Percentiles rank a stretch among this genome's conserved stretches.
Conservation (phyloP, 2,113 vertebrate genomes). For the Rhadina sibilatrix region DNA sequence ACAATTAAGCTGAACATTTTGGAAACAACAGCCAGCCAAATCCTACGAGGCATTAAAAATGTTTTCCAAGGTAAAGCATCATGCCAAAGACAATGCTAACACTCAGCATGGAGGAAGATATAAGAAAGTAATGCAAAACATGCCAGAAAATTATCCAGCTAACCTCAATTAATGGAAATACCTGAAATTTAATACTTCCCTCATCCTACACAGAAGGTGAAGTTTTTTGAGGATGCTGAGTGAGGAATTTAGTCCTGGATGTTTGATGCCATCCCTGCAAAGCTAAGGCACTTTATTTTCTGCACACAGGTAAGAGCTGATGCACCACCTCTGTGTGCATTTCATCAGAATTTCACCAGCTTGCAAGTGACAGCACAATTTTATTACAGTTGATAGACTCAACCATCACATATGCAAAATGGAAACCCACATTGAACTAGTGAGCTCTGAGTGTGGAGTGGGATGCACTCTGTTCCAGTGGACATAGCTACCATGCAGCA, state of each 20-base stretch:
- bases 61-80: slow-evolving; percentile 25
- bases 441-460: slow-evolving; percentile 30
- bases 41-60: slow-evolving; percentile 33
- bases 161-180: slow-evolving; percentile 56
- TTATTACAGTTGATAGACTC: slow-evolving; percentile 6
- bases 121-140: slow-evolving; percentile 49
- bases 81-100: slow-evolving; percentile 54
- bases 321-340: slow-evolving; percentile 60
- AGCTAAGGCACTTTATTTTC: slow-evolving; percentile 67
- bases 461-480: slow-evolving; percentile 33
- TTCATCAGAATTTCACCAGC: slow-evolving; percentile 64
- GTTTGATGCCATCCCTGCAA: slow-evolving; percentile 40
- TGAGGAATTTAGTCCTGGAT: slow-evolving; percentile 31
- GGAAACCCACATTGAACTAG: slow-evolving; percentile 50
- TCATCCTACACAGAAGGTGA: slow-evolving; percentile 20
- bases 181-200: slow-evolving; percentile 22
- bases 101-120: slow-evolving; percentile 10
- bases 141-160: slow-evolving; percentile 53
- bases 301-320: slow-evolving; percentile 66
- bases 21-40: slow-evolving; percentile 49
- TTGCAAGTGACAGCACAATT: background rate
- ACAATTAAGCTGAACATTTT: slow-evolving; percentile 48
- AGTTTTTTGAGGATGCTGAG: slow-evolving; percentile 51
- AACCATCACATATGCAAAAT: slow-evolving; percentile 49
- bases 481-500: slow-evolving; percentile 35